Evolutionary conservation across 2,113 vertebrate genomes (phyloP).

Genomic region (Urocynchramus pylzowi): DNA sequence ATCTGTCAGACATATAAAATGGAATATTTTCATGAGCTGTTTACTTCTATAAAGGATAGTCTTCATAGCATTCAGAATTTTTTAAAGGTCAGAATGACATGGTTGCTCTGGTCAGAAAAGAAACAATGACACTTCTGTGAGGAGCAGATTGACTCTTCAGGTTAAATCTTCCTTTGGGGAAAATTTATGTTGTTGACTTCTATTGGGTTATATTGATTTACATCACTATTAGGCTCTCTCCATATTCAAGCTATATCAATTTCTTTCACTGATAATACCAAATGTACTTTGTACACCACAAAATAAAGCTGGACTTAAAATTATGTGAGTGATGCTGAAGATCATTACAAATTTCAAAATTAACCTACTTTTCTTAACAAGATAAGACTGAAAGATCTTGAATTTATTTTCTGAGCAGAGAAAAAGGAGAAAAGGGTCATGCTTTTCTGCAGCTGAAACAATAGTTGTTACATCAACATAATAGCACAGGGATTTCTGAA

Average conservation of each 20-base stretch:
- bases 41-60: neutral
- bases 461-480: neutral
- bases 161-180: neutral
- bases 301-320: neutral
- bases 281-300: neutral
- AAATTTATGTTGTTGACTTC: neutral
- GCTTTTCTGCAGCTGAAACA: neutral
- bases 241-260: neutral
- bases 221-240: neutral
- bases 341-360: neutral
- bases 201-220: neutral
- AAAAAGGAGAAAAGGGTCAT: neutral
- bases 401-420: neutral
- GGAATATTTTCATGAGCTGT: conserved; percentile 6
- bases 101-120: neutral
- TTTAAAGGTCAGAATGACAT: conserved; percentile 19
- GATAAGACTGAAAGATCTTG: neutral
- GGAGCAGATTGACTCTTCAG: neutral
- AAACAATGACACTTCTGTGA: neutral
- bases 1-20: conserved; percentile 1
- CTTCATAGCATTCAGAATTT: neutral
- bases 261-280: neutral
- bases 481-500: neutral
- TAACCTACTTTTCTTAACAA: neutral
- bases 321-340: neutral